A percentile compares a stretch with the other conserved stretches of the same genome.
phyloP scores from a whole-genome alignment of 2,113 vertebrate genomes.

The Aptenodytes patagonicus region DNA sequence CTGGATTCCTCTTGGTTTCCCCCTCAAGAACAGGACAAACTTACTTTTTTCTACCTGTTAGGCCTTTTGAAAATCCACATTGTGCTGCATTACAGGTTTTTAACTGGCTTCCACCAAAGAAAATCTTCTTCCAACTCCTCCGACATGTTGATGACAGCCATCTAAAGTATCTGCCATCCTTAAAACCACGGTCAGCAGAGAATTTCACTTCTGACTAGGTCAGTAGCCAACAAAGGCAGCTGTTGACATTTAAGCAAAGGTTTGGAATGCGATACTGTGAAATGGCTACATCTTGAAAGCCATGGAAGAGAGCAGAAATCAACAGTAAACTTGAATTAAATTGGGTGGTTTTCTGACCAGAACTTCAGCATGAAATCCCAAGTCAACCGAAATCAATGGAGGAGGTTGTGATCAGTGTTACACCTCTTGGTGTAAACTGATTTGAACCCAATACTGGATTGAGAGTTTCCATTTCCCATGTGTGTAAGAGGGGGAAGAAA shows the following conservation, averaged over 20 bases:
- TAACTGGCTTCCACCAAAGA: neutral
- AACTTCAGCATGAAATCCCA: neutral
- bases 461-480: neutral
- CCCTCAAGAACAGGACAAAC: neutral
- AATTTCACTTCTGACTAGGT: neutral
- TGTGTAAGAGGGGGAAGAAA: neutral
- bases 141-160: neutral
- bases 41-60: neutral
- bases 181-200: neutral
- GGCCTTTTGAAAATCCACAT: neutral
- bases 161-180: neutral
- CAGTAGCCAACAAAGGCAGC: neutral
- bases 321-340: neutral
- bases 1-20: neutral
- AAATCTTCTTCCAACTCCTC: neutral
- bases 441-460: neutral
- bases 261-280: neutral
- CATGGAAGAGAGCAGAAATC: neutral
- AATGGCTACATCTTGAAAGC: neutral
- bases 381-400: accelerated
- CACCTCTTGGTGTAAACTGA: neutral
- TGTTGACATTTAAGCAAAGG: neutral
- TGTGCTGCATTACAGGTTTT: neutral
- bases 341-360: accelerated
- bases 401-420: neutral